Evolutionary conservation across 2,113 vertebrate genomes (phyloP).

Genomic region (Pterocles orientalis): DNA sequence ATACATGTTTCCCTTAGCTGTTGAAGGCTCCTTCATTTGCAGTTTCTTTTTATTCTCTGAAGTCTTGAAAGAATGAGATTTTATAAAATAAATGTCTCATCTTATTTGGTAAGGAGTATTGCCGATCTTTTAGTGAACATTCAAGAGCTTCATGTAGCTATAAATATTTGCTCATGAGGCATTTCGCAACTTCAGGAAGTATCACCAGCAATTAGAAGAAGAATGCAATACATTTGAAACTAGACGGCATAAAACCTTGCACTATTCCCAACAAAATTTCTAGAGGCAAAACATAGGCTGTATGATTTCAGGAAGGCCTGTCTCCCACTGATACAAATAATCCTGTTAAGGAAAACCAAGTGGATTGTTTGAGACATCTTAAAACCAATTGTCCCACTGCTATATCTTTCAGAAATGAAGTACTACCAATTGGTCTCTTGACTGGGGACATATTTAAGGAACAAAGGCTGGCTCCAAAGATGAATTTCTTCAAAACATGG

Average conservation of each 20-base stretch:
- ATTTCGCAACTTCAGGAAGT: neutral
- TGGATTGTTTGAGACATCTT: neutral
- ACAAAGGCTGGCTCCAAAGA: neutral
- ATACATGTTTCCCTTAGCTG: neutral
- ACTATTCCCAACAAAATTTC: neutral
- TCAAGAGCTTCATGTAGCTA: neutral
- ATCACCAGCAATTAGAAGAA: neutral
- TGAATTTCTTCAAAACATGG: neutral
- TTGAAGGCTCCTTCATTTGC: neutral
- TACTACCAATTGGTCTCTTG: neutral
- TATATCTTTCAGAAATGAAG: neutral
- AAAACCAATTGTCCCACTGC: neutral
- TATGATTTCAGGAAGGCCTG: neutral
- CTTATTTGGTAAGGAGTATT: neutral
- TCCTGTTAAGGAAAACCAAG: neutral
- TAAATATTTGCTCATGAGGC: neutral
- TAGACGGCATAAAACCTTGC: neutral
- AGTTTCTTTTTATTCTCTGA: neutral
- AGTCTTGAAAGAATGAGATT: neutral
- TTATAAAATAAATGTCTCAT: neutral
- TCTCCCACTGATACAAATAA: neutral
- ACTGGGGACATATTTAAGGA: neutral
- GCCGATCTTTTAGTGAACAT: neutral
- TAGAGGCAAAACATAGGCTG: neutral
- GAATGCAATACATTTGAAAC: neutral